A percentile compares a stretch with the other conserved stretches of the same genome.
These are phyloP conservation scores for Gastrophryne carolinensis DNA, from an alignment of 2,797 vertebrate species.

Conservation along the genomic window DNA sequence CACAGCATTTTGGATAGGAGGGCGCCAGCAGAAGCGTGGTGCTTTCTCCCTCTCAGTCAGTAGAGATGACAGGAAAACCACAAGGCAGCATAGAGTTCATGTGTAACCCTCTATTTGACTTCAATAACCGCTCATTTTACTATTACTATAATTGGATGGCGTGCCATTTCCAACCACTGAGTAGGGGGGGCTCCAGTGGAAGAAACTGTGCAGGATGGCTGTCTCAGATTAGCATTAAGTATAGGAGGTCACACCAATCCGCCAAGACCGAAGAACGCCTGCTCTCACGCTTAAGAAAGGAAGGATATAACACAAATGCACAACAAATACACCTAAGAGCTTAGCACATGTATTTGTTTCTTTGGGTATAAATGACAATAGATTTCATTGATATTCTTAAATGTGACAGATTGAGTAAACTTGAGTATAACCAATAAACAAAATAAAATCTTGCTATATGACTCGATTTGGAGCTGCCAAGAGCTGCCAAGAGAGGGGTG, in stretches of 20 bases:
- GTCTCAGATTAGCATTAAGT: conserved; percentile 1
- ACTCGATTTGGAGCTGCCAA: too few relatives aligned
- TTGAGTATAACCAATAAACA: too few relatives aligned
- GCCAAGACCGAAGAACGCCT: not conserved
- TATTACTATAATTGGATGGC: conserved; percentile 37
- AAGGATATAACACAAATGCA: too few relatives aligned
- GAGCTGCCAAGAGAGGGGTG: too few relatives aligned
- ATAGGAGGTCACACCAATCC: not conserved
- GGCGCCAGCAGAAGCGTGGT: too few relatives aligned
- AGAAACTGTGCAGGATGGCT: not conserved
- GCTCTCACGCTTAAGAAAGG: not conserved
- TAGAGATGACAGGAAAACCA: conserved; percentile 16
- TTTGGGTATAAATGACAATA: too few relatives aligned
- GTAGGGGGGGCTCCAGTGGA: not conserved
- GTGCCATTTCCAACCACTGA: not conserved
- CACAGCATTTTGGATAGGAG: too few relatives aligned
- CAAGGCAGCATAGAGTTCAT: conserved; percentile 18
- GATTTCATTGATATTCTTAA: too few relatives aligned
- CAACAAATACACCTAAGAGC: too few relatives aligned
- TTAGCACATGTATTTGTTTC: too few relatives aligned
- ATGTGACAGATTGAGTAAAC: too few relatives aligned
- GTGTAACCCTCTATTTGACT: conserved; percentile 22
- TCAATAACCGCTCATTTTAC: conserved; percentile 39
- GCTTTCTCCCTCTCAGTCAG: conserved; percentile 37
- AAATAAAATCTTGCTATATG: too few relatives aligned